phyloP scores from a whole-genome alignment of 1,140 invertebrate genomes.

The Scylla paramamosain region DNA sequence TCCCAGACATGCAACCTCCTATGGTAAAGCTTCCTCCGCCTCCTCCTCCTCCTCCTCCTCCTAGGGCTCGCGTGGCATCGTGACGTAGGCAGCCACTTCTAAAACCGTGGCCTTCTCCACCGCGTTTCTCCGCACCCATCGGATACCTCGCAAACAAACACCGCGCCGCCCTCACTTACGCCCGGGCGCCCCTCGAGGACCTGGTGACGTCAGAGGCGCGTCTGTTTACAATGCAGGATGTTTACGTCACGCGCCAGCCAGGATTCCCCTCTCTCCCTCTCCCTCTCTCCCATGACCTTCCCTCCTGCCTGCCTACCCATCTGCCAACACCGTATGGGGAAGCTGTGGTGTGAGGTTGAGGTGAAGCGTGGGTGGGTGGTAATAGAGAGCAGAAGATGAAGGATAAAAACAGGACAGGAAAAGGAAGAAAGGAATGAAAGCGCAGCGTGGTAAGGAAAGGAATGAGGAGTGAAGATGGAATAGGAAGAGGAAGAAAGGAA shows the following conservation, averaged over 20 bases:
- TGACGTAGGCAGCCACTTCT: too few species aligned
- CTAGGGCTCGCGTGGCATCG: neutral
- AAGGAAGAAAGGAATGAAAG: too few species aligned
- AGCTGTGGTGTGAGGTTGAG: too few species aligned
- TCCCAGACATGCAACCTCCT: neutral
- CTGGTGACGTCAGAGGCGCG: conserved; percentile 44
- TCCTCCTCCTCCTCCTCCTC: neutral
- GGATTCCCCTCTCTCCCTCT: neutral
- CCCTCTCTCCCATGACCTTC: neutral
- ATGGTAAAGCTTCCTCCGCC: neutral
- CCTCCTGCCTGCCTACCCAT: neutral
- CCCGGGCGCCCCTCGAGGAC: conserved; percentile 22
- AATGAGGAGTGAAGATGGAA: too few species aligned
- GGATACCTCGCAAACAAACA: conserved; percentile 63
- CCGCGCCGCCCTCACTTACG: neutral
- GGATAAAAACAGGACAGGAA: too few species aligned
- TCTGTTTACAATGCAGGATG: conserved; percentile 53
- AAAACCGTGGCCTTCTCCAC: neutral
- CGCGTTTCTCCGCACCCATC: conserved; percentile 11
- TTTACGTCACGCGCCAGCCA: conserved; percentile 42
- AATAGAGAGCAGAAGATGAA: too few species aligned
- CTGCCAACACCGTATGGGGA: neutral
- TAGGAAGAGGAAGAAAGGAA: too few species aligned
- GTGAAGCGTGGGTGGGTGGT: too few species aligned
- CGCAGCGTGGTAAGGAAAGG: too few species aligned